phyloP scores from a whole-genome alignment of 2,113 vertebrate genomes.

The Microtus richardsoni region DNA sequence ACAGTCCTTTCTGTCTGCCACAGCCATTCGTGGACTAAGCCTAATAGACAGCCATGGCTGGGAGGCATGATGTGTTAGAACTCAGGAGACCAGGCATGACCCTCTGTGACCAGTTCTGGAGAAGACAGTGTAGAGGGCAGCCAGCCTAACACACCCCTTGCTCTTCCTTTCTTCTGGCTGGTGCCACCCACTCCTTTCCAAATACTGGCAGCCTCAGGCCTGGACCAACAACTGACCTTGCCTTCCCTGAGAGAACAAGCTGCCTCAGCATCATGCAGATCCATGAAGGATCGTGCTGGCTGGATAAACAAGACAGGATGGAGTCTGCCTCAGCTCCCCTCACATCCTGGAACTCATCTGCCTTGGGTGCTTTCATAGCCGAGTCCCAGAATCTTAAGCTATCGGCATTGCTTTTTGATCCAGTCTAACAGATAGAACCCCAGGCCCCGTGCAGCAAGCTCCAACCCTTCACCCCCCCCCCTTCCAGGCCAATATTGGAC shows the following conservation, averaged over 20 bases:
- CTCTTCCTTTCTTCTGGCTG: background rate
- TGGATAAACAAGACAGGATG: background rate
- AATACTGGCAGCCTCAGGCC: background rate
- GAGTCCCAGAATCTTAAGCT: background rate
- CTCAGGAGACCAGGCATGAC: background rate
- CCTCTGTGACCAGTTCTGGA: background rate
- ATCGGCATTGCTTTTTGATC: background rate
- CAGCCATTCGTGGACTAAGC: background rate
- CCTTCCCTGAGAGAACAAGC: background rate
- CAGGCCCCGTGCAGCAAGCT: conserved; percentile 10
- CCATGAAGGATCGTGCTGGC: background rate
- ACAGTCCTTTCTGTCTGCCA: background rate
- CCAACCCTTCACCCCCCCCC: background rate
- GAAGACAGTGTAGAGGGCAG: background rate
- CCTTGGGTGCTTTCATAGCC: background rate
- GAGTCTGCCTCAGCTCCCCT: background rate
- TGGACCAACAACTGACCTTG: background rate
- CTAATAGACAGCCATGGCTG: background rate
- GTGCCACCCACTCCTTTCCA: background rate
- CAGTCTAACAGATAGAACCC: background rate
- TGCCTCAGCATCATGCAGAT: background rate
- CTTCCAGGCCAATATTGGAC: conserved; percentile 96
- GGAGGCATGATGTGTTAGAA: background rate
- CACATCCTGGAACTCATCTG: background rate
- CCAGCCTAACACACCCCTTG: background rate